Evolutionary conservation across 2,888 invertebrate genomes (phyloP), one percentile per base, ranked within the genome.

Genomic region (Tortricodes alternella): DNA sequence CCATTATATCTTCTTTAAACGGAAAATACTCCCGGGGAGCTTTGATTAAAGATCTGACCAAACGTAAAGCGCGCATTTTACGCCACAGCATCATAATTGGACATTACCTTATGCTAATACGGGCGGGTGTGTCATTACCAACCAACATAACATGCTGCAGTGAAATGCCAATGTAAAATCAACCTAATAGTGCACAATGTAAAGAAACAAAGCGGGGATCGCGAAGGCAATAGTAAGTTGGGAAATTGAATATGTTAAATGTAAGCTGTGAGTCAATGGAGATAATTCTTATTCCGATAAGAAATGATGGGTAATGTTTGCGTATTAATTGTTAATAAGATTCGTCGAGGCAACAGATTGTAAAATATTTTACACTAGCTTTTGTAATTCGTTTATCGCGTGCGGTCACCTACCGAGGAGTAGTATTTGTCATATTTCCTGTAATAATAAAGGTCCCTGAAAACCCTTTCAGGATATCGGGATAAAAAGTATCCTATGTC

Each of bases 61-160:
- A 41, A 32, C 29, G 34, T 37, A 55, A 29, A 55, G 57, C 58
- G 76, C 72, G 74, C 78, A 73, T 76, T 71, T 72, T 68, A 59
- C 66, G 65, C 62, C 64, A 67, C 67, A 68, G 68, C 70, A 66
- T 78, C 76, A 76, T 83, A 82, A 83, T 85, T 80, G 80, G 75
- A 71, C 72, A 66, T 64, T 66, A 70, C 76, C 76, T 76, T 82
- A 79, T 81, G 76, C 71, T 76, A 79, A 81, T 77, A 71, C 68
- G 58, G 63, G 59, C 68, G 58, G 63, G 59, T 68, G 58, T 55
- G 55, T 60, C 60, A 61, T 67, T 64, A 62, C 71, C 69, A 62
- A 65, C 55, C 56, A 57, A 62, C 58, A 61, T 52, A 58, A 50
- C 57, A 59, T 56, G 37, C 49, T 7, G 58, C 44, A 55, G 44